Evolutionary conservation across 1,140 invertebrate species (phyloP), one percentile per base, ranked within the genome.

Genomic region (Vanessa atalanta): DNA sequence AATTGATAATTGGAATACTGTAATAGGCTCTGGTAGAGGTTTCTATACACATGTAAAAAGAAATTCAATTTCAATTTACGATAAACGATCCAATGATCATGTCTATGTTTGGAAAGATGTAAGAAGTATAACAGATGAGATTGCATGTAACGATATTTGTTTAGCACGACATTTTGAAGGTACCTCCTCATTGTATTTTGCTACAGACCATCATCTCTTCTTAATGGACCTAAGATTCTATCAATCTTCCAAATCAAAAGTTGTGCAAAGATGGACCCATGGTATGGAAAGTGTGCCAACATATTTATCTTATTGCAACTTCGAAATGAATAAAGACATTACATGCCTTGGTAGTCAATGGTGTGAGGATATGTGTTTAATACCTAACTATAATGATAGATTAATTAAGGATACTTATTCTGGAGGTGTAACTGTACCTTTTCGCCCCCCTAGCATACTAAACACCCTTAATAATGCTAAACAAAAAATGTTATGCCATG

Each of bases 301-400:
- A n/a, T 91, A 90, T 57, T 77, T 91, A 16, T 72, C 82, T 0
- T 74, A 85, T 11, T 83, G 82, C 26, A 75, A 81, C 37, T 87
- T 83, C 60, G 87, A 88, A 71, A 77, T 77, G 26, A 81, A 83
- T 65, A 88, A 86, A 53, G 86, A 91, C 64, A 70, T 91, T 11
- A 77, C 91, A 4, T 83, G 84, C 70, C 64, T 93, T 9, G 83
- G 82, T 48, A 91, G 90, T 68, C 90, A 91, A 53, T 91, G 90
- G 89, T 88, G 85, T 76, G 88, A 89, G 48, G 89, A 93, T 74
- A 85, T 88, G 80, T 90, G 88, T 71, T 77, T 93, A 6, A 68
- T 91, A 14, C 81, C 82, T 12, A 90, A 83, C 63, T 83, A 85
- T 63, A 78, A 75, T 26, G 78, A 88, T 55, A 78, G 68, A 13